Conservation (phyloP, 1,140 invertebrate species). For the Penaeus chinensis region DNA sequence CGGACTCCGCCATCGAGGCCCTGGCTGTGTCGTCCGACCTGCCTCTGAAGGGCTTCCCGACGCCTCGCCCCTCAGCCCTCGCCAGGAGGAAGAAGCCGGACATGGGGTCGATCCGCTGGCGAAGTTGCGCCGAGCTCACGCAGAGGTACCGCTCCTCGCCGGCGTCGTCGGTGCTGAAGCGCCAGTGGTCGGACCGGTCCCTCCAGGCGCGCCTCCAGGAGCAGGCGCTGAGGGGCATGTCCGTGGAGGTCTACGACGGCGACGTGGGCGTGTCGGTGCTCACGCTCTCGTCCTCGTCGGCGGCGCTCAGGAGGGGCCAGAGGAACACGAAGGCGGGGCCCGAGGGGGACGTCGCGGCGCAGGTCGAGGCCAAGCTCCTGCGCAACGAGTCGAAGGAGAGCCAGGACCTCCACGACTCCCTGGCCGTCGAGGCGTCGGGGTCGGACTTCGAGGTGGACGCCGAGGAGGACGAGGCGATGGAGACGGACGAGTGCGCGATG, state of each 20-base stretch:
- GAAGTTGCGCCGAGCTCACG: not conserved
- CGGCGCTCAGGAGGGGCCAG: too few species aligned
- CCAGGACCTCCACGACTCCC: not conserved
- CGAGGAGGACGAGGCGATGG: not conserved
- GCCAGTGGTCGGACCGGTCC: not conserved
- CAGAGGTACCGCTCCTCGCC: not conserved
- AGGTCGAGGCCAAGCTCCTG: not conserved
- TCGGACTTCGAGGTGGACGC: not conserved
- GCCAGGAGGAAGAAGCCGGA: slow-evolving; percentile 1
- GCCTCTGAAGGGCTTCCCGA: not conserved
- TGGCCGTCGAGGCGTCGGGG: not conserved
- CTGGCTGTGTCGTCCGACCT: not conserved
- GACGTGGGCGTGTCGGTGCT: not conserved
- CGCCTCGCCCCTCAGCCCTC: not conserved
- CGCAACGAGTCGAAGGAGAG: slow-evolving; percentile 1
- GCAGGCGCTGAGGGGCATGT: not conserved
- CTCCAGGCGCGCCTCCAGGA: not conserved
- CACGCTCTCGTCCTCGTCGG: not conserved
- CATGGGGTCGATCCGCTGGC: not conserved
- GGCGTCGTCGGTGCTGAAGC: not conserved
- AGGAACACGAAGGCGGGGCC: too few species aligned
- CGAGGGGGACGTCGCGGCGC: too few species aligned
- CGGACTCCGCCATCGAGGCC: not conserved
- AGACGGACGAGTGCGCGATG: not conserved
- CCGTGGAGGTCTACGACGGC: slow-evolving; percentile 4